These are phyloP conservation scores for Bambusicola thoracicus DNA, from an alignment of 2,113 vertebrate species.

Conservation along the genomic window DNA sequence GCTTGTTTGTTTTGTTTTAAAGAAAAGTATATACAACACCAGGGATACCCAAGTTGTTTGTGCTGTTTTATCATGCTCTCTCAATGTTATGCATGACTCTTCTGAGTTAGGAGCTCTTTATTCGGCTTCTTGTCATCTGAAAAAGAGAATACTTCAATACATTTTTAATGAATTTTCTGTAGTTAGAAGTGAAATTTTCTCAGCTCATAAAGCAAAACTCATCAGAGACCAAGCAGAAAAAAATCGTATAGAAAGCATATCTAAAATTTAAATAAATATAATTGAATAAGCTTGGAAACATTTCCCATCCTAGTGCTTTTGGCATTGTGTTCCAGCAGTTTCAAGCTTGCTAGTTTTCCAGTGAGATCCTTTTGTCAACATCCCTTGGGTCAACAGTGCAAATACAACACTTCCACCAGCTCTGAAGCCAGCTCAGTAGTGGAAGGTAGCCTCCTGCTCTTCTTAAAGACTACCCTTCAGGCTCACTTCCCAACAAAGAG, in stretches of 20 bases:
- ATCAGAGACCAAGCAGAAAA: not conserved
- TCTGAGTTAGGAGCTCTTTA: constrained; percentile 3
- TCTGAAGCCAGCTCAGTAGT: not conserved
- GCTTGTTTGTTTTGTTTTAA: not conserved
- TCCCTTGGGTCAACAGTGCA: not conserved
- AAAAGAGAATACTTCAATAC: constrained; percentile 44
- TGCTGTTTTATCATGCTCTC: not conserved
- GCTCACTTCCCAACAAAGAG: not conserved
- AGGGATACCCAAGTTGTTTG: rapidly evolving
- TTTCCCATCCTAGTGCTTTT: not conserved
- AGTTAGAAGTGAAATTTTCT: not conserved
- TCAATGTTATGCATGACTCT: not conserved
- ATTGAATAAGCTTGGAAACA: not conserved
- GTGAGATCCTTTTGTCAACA: not conserved
- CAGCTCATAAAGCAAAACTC: not conserved
- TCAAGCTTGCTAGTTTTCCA: not conserved
- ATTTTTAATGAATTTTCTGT: constrained; percentile 36
- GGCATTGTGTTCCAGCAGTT: not conserved
- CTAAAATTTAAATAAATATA: not conserved
- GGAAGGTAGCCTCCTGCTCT: not conserved
- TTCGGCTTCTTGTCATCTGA: constrained; percentile 33
- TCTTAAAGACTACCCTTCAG: not conserved
- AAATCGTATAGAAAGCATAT: not conserved
- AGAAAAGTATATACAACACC: not conserved
- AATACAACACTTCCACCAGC: not conserved